Evolutionary conservation across 2,797 vertebrate species (phyloP).

Genomic region (Bovichtus variegatus): DNA sequence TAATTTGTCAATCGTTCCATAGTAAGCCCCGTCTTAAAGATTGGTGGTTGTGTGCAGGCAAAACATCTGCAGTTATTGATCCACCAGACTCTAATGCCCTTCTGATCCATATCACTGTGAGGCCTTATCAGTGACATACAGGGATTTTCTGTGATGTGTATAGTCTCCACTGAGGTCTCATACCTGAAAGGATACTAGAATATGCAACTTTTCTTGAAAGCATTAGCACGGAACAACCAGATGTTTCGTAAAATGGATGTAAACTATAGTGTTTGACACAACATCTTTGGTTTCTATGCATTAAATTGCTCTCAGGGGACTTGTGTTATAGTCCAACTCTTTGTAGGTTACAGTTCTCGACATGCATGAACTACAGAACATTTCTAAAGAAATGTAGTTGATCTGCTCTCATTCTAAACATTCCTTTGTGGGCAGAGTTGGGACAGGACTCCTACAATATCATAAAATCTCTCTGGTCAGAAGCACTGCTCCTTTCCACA

Average conservation of each 20-base stretch:
- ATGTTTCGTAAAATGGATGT: slow-evolving; percentile 26
- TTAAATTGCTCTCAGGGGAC: slow-evolving; percentile 24
- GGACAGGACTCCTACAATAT: slow-evolving; percentile 44
- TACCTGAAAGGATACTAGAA: slow-evolving; percentile 50
- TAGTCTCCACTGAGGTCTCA: slow-evolving; percentile 58
- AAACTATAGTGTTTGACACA: slow-evolving; percentile 31
- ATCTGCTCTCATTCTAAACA: slow-evolving; percentile 23
- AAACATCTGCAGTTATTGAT: slow-evolving; percentile 85
- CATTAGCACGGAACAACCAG: slow-evolving; percentile 11
- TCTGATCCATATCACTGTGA: slow-evolving; percentile 83
- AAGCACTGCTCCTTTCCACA: slow-evolving; percentile 47
- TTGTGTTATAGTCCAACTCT: neutral
- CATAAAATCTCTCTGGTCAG: slow-evolving; percentile 43
- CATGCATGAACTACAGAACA: neutral
- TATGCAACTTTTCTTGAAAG: slow-evolving; percentile 46
- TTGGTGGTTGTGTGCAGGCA: slow-evolving; percentile 66
- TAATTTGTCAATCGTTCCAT: slow-evolving; percentile 74
- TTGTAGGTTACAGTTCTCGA: slow-evolving; percentile 8
- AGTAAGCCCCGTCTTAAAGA: slow-evolving; percentile 68
- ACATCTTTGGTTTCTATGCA: slow-evolving; percentile 29
- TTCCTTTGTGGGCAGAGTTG: slow-evolving; percentile 19
- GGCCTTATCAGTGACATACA: slow-evolving; percentile 85
- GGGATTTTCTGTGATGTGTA: slow-evolving; percentile 66
- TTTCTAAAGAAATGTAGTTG: neutral
- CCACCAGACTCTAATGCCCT: slow-evolving; percentile 69